Evolutionary conservation across 2,113 vertebrate species (phyloP).

Genomic region (Nannobrachium achirus): DNA sequence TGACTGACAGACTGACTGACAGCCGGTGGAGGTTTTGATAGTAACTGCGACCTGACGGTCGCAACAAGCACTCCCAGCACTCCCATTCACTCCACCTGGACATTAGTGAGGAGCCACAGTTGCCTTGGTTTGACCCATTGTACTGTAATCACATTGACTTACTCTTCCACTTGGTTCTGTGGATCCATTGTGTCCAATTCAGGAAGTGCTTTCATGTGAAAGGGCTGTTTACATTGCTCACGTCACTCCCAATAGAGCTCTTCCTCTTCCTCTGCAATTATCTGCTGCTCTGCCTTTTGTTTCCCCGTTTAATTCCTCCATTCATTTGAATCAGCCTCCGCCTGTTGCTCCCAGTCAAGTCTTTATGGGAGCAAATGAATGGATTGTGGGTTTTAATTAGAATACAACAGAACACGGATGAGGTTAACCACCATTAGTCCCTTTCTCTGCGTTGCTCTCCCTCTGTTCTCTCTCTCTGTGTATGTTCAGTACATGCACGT

Average conservation of each 20-base stretch:
- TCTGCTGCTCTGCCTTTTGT: slow-evolving; percentile 53
- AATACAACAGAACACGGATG: slow-evolving; percentile 49
- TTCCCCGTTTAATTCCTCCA: slow-evolving; percentile 58
- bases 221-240: slow-evolving; percentile 53
- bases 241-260: slow-evolving; percentile 53
- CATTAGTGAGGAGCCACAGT: slow-evolving; percentile 22
- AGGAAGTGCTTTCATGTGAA: slow-evolving; percentile 48
- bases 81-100: slow-evolving; percentile 26
- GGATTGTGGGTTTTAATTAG: slow-evolving; percentile 66
- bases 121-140: slow-evolving; percentile 31
- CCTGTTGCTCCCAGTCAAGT: slow-evolving; percentile 38
- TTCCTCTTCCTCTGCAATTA: slow-evolving; percentile 54
- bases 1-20: no score
- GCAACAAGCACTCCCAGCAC: slow-evolving; percentile 33
- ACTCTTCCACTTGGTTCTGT: slow-evolving; percentile 17
- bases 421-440: slow-evolving; percentile 38
- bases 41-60: no score
- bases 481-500: no score
- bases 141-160: slow-evolving; percentile 35
- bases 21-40: no score
- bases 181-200: slow-evolving; percentile 24
- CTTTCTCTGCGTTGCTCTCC: neutral
- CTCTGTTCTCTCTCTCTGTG: slow-evolving; percentile 6
- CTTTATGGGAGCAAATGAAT: slow-evolving; percentile 60
- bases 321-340: slow-evolving; percentile 60